Percentiles rank a stretch among this genome's conserved stretches.
phyloP scores from a whole-genome alignment of 2,888 invertebrate genomes.

The Galeruca laticollis region DNA sequence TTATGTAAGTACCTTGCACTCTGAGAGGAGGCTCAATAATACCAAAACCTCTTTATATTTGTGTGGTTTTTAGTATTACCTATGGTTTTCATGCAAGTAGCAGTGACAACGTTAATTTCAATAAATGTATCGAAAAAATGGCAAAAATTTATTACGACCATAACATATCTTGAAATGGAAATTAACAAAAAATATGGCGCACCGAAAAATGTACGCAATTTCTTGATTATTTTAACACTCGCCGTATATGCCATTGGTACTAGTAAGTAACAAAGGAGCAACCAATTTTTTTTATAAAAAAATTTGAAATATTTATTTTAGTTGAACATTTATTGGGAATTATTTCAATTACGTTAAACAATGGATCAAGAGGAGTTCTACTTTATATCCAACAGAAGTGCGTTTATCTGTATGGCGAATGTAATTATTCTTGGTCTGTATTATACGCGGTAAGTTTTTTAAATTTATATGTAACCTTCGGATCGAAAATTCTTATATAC shows the following conservation, averaged over 20 bases:
- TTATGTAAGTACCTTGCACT: constrained; percentile 14
- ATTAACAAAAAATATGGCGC: constrained; percentile 12
- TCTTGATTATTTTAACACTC: neutral
- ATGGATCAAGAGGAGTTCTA: neutral
- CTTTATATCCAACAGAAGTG: neutral
- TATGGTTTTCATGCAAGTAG: neutral
- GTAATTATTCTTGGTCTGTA: neutral
- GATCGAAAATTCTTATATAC: too few species aligned
- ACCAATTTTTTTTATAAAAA: neutral
- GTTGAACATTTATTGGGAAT: constrained; percentile 12
- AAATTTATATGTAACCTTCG: neutral
- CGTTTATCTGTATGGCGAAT: neutral
- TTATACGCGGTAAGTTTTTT: neutral
- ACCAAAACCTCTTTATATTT: too few species aligned
- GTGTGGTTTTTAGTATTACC: constrained; percentile 1
- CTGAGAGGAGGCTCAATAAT: too few species aligned
- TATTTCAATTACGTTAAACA: neutral
- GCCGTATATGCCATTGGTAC: neutral
- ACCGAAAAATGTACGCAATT: neutral
- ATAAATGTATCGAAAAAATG: constrained; percentile 12
- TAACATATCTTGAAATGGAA: constrained; percentile 3
- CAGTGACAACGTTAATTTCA: neutral
- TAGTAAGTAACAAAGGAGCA: neutral
- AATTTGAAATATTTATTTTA: constrained; percentile 7
- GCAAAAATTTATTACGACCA: constrained; percentile 3